Conservation (phyloP, 2,888 invertebrate genomes). For the Acanthococcus lagerstroemiae region DNA sequence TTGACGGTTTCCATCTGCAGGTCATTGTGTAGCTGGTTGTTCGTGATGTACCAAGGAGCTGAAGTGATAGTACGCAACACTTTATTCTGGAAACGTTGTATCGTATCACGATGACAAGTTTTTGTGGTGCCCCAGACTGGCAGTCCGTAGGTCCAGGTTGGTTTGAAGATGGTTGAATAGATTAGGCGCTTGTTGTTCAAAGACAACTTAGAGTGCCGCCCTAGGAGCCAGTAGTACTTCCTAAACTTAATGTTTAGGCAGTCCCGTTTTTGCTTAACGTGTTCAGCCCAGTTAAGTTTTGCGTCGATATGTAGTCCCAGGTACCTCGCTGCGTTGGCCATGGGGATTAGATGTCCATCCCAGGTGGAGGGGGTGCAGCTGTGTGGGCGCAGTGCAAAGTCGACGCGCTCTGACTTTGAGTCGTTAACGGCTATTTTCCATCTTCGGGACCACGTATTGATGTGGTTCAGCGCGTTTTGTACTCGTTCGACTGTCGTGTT, state of each 20-base stretch:
- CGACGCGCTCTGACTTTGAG: neutral
- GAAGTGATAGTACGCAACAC: neutral
- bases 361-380: neutral
- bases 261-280: neutral
- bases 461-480: neutral
- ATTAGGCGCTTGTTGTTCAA: neutral
- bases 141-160: neutral
- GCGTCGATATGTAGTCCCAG: neutral
- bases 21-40: slow-evolving; percentile 1
- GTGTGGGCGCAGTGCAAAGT: neutral
- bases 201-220: neutral
- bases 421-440: neutral
- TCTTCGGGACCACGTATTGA: neutral
- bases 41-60: neutral
- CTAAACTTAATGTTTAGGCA: neutral
- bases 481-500: neutral
- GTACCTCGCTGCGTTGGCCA: neutral
- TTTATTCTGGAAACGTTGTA: slow-evolving; percentile 5
- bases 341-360: neutral
- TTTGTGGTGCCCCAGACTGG: neutral
- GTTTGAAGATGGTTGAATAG: neutral
- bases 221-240: neutral
- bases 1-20: neutral
- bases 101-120: neutral
- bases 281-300: neutral